Base-by-base conservation (phyloP, 1,140 invertebrate genomes). In the Trissolcus basalis region DNA sequence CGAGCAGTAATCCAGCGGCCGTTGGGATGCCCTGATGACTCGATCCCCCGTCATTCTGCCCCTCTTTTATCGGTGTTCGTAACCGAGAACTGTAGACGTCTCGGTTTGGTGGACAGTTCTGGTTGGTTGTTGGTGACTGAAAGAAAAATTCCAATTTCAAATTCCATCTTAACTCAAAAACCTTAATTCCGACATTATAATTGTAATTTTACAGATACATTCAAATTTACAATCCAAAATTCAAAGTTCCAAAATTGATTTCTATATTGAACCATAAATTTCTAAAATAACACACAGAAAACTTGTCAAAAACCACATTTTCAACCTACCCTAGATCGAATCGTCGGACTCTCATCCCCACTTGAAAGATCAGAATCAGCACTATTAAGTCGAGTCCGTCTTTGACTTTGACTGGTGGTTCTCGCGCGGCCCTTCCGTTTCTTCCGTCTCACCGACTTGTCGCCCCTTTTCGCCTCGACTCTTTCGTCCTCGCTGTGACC, bases 331-430 rank as follows among this genome's bases (percentile, higher is more conserved):
- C 75, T 63, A 0, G 90, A 91, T 10, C 88, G 86, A 81, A 91
- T 81, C 0, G 86, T 82, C 58, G 89, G 90, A 79, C 91, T 90
- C 80, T 94, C 93, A 32, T 93, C 93, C 0, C 91, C 92, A 1
- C 92, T 93, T 0, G 93, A 91, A 45, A 92, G 84, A 64, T 94
- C 93, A 0, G 94, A 95, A 72, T 95, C 94, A 0, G 92, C 92
- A 0, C 93, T 94, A 83, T 93, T 93, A 0, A 93, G 83, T 5
- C 92, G 89, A 19, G 92, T 89, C 41, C 91, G 83, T n/a, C 85
- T 89, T 0, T 73, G 69, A 48, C 82, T 89, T 61, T 87, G 89
- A 16, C 83, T 84, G 0, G 90, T 90, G 0, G 92, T 92, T 39
- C 92, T 83, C 0, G 92, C 90, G 13, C 92, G 86, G 1, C 92